Evolutionary conservation across 2,797 vertebrate species (phyloP).

Genomic region (Pampus argenteus): DNA sequence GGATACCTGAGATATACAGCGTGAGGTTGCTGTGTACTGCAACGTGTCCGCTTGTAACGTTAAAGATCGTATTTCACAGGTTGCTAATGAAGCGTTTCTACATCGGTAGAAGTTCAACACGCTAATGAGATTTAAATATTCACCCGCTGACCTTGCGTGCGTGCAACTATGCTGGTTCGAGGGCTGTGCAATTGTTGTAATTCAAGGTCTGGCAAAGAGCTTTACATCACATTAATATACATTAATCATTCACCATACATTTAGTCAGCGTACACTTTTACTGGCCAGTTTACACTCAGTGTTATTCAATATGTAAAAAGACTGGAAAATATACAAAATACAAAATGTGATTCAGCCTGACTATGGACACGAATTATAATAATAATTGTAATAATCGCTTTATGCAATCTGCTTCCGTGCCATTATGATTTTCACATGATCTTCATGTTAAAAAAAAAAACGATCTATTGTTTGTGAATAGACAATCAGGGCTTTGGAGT

Average conservation of each 20-base stretch:
- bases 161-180: constrained; percentile 15
- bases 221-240: constrained; percentile 47
- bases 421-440: background rate
- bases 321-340: background rate
- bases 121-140: constrained; percentile 60
- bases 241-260: constrained; percentile 30
- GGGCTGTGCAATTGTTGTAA: constrained; percentile 43
- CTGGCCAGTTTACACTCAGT: background rate
- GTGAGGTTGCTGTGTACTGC: background rate
- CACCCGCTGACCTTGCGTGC: constrained; percentile 54
- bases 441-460: too few species aligned
- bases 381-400: background rate
- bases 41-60: background rate
- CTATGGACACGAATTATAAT: background rate
- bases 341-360: background rate
- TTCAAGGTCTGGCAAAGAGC: constrained; percentile 42
- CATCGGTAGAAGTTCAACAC: constrained; percentile 34
- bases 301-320: background rate
- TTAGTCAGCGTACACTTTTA: constrained; percentile 21
- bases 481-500: background rate
- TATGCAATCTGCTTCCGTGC: background rate
- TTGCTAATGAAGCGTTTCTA: constrained; percentile 20
- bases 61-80: constrained; percentile 21
- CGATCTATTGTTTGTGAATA: background rate
- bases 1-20: background rate